Evolutionary conservation across 2,888 invertebrate genomes (phyloP).

Genomic region (Amphimallon solstitiale): DNA sequence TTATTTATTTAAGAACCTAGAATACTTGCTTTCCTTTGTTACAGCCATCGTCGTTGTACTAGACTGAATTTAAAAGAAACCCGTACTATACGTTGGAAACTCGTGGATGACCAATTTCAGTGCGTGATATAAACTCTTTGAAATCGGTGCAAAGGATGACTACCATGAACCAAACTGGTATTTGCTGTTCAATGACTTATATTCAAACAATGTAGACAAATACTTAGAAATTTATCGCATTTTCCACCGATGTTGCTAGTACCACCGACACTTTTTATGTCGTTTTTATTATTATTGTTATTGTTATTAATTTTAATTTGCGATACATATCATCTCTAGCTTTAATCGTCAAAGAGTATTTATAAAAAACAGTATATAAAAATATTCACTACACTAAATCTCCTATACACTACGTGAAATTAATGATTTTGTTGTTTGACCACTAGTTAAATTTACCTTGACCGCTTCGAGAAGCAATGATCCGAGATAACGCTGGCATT

Average conservation of each 20-base stretch:
- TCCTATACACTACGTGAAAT: slow-evolving; percentile 15
- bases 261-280: neutral
- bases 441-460: slow-evolving; percentile 33
- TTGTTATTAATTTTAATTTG: neutral
- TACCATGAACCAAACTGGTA: slow-evolving; percentile 16
- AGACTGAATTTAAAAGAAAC: too few relatives aligned
- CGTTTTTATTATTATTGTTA: neutral
- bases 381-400: slow-evolving; percentile 14
- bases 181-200: slow-evolving; percentile 24
- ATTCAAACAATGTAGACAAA: slow-evolving; percentile 23
- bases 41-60: too few relatives aligned
- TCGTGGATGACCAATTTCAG: slow-evolving; percentile 19
- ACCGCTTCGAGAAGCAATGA: slow-evolving; percentile 14
- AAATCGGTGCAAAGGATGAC: slow-evolving; percentile 30
- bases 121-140: slow-evolving; percentile 16
- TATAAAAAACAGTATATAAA: neutral
- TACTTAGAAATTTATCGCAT: slow-evolving; percentile 27
- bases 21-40: too few relatives aligned
- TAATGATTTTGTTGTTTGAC: slow-evolving; percentile 28
- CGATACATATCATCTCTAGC: neutral
- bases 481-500: slow-evolving; percentile 14
- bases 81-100: neutral
- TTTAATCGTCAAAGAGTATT: neutral
- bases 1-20: too few relatives aligned
- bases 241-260: neutral